Evolutionary conservation across 2,888 invertebrate species (phyloP).

Genomic region (Imbricaverruca yamaguchii): DNA sequence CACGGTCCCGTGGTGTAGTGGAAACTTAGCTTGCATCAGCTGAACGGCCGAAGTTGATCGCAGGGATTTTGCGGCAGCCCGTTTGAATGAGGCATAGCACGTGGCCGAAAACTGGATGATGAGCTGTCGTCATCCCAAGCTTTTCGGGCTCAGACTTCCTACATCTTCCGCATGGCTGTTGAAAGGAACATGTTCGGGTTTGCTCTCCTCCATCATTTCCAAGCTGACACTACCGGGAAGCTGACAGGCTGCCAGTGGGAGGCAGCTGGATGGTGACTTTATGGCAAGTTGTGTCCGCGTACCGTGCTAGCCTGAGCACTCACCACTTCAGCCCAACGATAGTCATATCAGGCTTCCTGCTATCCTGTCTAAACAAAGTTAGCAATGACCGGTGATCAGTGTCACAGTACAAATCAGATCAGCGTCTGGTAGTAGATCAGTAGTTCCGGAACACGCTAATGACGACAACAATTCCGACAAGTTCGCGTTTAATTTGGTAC

Average conservation of each 20-base stretch:
- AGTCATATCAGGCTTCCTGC: neutral
- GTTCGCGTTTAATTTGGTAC: neutral
- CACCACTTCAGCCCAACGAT: neutral
- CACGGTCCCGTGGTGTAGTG: neutral
- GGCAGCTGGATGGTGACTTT: neutral
- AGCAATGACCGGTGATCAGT: neutral
- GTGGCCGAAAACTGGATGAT: neutral
- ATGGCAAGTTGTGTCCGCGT: neutral
- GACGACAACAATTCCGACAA: neutral
- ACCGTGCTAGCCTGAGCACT: neutral
- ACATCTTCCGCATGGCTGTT: neutral
- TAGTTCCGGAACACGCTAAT: neutral
- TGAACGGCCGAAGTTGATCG: neutral
- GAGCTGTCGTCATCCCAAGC: neutral
- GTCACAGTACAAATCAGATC: neutral
- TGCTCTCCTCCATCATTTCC: neutral
- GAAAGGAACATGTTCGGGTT: neutral
- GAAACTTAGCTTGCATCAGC: neutral
- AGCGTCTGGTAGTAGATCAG: neutral
- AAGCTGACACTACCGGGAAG: neutral
- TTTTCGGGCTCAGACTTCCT: neutral
- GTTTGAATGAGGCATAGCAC: neutral
- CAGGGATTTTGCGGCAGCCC: neutral
- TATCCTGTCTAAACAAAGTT: neutral
- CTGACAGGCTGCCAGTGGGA: neutral